Evolutionary conservation across 2,113 vertebrate genomes (phyloP), one percentile per base, ranked within the genome.

Genomic region (Thunnus maccoyii): DNA sequence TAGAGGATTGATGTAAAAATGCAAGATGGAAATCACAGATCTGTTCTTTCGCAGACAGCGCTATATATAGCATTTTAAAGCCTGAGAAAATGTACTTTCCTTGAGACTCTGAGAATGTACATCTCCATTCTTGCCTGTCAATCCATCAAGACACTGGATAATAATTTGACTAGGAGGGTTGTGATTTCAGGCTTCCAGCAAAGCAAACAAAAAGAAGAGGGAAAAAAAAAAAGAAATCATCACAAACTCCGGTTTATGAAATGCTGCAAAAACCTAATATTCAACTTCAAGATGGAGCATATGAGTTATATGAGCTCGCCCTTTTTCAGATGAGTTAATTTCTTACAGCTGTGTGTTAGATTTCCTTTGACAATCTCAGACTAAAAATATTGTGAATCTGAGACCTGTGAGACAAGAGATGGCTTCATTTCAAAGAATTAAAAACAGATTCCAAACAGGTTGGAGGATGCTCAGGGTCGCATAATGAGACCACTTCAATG

Each of bases 261-360:
- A 85, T 70, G 79, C 68, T 48, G 66, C 67, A 18, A 0, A 82
- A 90, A 73, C 10, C 75, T 55, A 84, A 88, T 82, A 71, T 80
- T 73, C 44, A 52, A 9, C 71, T 70, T 61, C 15, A 20, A n/a
- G 30, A 72, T 32, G 47, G 50, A 78, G 54, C 32, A 11, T 22
- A 6, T 47, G 22, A 69, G 65, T 17, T 32, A 20, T 74, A 54
- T 36, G 73, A 67, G 72, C 70, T 58, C 13, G 7, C 60, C 41
- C 55, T 2, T 17, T 46, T 69, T 76, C 64, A 67, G 66, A 63
- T 50, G 72, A 80, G 75, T 82, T 80, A 48, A 75, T 85, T 68
- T 13, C 62, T 88, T 76, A 75, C 72, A 80, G 72, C 72, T 57
- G 60, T 68, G 72, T 58, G 63, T 20, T 47, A 44, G 51, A 67